phyloP scores from a whole-genome alignment of 2,888 invertebrate genomes.

The Gastrophysa polygoni region DNA sequence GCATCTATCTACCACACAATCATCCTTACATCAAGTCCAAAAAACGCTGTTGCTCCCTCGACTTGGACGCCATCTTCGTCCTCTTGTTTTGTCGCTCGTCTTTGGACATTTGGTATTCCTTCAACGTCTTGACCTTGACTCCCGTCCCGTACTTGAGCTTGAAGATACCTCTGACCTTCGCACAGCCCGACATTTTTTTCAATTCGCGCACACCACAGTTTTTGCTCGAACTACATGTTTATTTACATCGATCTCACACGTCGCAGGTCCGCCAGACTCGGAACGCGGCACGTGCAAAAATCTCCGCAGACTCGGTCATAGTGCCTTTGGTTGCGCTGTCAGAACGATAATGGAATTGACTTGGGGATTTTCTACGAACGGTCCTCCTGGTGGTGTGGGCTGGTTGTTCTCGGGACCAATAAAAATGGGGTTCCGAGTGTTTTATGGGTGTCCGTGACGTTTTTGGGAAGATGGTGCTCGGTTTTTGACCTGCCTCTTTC shows the following conservation, averaged over 20 bases:
- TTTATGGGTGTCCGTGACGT: slow-evolving; percentile 33
- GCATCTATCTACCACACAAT: no score
- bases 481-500: slow-evolving; percentile 25
- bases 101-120: slow-evolving; percentile 37
- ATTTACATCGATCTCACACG: no score
- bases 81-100: slow-evolving; percentile 20
- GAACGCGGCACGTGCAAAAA: no score
- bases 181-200: neutral
- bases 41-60: no score
- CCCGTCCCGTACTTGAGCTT: slow-evolving; percentile 40
- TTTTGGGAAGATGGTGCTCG: slow-evolving; percentile 25
- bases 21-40: no score
- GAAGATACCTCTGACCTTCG: slow-evolving; percentile 30
- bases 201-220: neutral
- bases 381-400: slow-evolving; percentile 19
- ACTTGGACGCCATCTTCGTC: no score
- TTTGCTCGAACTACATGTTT: neutral
- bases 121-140: slow-evolving; percentile 40
- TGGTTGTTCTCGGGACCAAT: slow-evolving; percentile 26
- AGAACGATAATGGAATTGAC: neutral
- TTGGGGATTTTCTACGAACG: slow-evolving; percentile 15
- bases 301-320: neutral
- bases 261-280: no score
- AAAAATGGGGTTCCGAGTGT: slow-evolving; percentile 31
- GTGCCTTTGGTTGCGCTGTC: neutral